A percentile compares a stretch with the other conserved stretches of the same genome.
These are phyloP conservation scores for Drosophila nr. perissopoda DNA, from an alignment of 2,888 invertebrate species.

Conservation along the genomic window DNA sequence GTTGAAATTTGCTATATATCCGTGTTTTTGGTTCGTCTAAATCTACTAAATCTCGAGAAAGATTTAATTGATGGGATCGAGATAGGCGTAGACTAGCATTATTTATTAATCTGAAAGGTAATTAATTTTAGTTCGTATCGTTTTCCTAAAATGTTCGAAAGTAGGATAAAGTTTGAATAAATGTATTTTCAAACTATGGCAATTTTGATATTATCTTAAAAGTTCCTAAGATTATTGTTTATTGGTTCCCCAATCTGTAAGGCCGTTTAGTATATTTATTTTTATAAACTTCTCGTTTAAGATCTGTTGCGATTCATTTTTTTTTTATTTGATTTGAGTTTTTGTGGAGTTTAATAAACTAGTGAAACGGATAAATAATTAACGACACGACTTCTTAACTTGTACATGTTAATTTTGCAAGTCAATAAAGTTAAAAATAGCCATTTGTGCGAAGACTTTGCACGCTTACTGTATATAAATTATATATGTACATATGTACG, in stretches of 20 bases:
- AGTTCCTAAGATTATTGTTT: background rate
- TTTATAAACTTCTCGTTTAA: background rate
- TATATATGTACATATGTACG: background rate
- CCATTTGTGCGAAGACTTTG: conserved; percentile 39
- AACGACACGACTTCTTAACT: conserved; percentile 41
- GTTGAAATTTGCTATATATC: background rate
- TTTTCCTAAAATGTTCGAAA: background rate
- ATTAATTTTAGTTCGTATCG: background rate
- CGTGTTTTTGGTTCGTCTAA: background rate
- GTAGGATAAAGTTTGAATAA: background rate
- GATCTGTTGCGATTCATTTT: background rate
- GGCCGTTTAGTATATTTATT: conserved; percentile 4
- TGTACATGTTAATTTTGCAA: conserved; percentile 50
- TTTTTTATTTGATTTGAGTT: background rate
- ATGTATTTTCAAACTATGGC: background rate
- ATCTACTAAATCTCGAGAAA: background rate
- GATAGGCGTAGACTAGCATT: background rate
- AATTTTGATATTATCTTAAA: background rate
- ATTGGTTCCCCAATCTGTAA: background rate
- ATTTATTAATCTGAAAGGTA: background rate
- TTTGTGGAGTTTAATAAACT: conserved; percentile 14
- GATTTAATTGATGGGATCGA: background rate
- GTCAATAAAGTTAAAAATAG: conserved; percentile 57
- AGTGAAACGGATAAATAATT: conserved; percentile 32
- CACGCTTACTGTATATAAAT: conserved; percentile 35